Base-by-base conservation (phyloP, 1,140 invertebrate genomes). In the Panagrolaimus sp. region DNA sequence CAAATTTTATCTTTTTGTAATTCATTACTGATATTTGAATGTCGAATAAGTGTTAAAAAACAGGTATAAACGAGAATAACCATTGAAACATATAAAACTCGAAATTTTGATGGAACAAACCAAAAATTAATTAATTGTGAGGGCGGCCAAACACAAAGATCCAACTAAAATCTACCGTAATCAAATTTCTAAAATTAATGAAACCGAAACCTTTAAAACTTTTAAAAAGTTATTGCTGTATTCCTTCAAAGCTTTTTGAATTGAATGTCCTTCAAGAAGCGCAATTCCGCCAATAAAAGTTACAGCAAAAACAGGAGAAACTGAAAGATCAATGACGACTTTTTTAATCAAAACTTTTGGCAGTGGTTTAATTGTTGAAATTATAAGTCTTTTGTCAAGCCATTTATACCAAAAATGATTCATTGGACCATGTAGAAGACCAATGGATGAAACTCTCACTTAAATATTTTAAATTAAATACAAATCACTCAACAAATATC, bases 51-150 rank as follows among this genome's bases (percentile, higher is more conserved):
- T 6, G 63, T 44, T 24, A 65, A 46, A 24, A 65, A 45, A 15
- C 65, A 46, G 15, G 10, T 67, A 21, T 67, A 67, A 26, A 67
- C 15, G 2, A 67, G 24, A 17, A 43, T 15, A 8, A 67, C 65
- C 9, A 52, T 12, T 14, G 24, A 21, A 17, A 67, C 65, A 21
- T 48, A 67, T 6, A 67, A 24, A 12, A 67, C 65, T 26, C 65
- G 43, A 17, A 48, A 67, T 24, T 24, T 52, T 0, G 24, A 43
- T n/a, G 65, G 65, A n/a, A 67, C 17, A 12, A 67, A 52, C 14
- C 28, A 48, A 43, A 67, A 67, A 43, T 67, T 67, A 43, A 67
- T 47, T 32, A 43, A 21, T 43, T 67, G 65, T 8, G 47, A 10
- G 0, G 65, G 65, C 1, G 65, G 65, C 65, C 65, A 67, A 52